Conservation (phyloP, 2,888 invertebrate species). For the Fragum sueziense region DNA sequence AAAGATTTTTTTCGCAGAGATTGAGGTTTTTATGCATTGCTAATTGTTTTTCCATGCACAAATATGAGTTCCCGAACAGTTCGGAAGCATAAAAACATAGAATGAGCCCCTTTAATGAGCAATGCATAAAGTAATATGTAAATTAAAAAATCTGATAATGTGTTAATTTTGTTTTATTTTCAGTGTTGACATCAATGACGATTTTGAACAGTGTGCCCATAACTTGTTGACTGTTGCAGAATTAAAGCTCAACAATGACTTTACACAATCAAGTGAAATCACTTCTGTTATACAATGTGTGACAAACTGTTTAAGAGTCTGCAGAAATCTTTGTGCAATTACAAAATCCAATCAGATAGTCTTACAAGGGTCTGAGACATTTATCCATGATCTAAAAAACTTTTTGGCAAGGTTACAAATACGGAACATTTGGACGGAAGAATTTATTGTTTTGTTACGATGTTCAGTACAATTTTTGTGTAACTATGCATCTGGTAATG, state of each 20-base stretch:
- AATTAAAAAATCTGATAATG: not conserved
- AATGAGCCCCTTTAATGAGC: too few species aligned
- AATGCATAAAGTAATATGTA: not conserved
- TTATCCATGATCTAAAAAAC: slow-evolving; percentile 23
- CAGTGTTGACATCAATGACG: not conserved
- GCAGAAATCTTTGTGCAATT: slow-evolving; percentile 66
- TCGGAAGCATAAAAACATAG: too few species aligned
- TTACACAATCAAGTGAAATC: not conserved
- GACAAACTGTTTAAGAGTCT: slow-evolving; percentile 60
- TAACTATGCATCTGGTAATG: slow-evolving; percentile 64
- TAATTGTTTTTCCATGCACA: too few species aligned
- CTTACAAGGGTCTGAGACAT: slow-evolving; percentile 22
- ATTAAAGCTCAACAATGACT: not conserved
- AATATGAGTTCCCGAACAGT: too few species aligned
- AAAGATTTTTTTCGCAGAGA: too few species aligned
- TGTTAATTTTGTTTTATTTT: slow-evolving; percentile 1
- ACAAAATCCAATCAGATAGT: slow-evolving; percentile 55
- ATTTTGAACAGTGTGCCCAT: not conserved
- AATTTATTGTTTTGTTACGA: slow-evolving; percentile 50
- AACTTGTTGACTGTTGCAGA: not conserved
- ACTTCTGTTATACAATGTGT: slow-evolving; percentile 33
- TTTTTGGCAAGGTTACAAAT: slow-evolving; percentile 13
- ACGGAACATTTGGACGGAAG: slow-evolving; percentile 23
- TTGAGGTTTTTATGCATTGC: too few species aligned
- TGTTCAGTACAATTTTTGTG: slow-evolving; percentile 72